phyloP scores from a whole-genome alignment of 23 tunicate species.

The Trididemnum miniatum region DNA sequence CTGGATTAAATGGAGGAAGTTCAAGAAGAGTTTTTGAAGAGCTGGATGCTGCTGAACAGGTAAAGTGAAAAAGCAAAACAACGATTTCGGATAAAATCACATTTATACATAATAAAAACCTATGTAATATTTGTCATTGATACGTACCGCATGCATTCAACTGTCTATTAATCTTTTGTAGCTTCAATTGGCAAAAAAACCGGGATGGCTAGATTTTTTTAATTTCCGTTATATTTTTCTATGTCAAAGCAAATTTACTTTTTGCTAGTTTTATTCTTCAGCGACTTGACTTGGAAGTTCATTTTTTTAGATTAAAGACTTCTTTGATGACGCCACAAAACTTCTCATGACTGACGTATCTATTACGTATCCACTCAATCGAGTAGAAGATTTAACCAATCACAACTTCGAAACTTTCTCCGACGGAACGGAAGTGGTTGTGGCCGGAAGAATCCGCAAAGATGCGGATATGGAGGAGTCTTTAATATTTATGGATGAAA shows the following conservation, averaged over 20 bases:
- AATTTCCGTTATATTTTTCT: too few relatives aligned
- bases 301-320: slow-evolving; percentile 49
- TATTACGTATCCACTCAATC: slow-evolving; percentile 45
- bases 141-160: too few relatives aligned
- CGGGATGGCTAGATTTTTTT: too few relatives aligned
- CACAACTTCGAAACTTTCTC: slow-evolving; percentile 33
- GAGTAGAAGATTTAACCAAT: slow-evolving; percentile 45
- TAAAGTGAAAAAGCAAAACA: not conserved
- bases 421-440: slow-evolving; percentile 66
- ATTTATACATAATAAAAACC: too few relatives aligned
- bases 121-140: not conserved
- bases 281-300: too few relatives aligned
- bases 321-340: slow-evolving; percentile 61
- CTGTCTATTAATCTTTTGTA: too few relatives aligned
- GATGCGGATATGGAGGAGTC: too few relatives aligned
- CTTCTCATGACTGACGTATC: slow-evolving; percentile 67
- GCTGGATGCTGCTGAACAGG: slow-evolving; percentile 80
- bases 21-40: slow-evolving; percentile 74
- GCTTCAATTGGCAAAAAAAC: too few relatives aligned
- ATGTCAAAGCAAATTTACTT: too few relatives aligned
- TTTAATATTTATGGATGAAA: too few relatives aligned
- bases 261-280: too few relatives aligned
- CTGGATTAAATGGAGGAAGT: slow-evolving; percentile 59
- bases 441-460: slow-evolving; percentile 56
- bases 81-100: not conserved